Percentiles rank a stretch among this genome's conserved stretches.
Evolutionary conservation across 2,113 vertebrate genomes (phyloP).

Genomic region (Oxyruncus cristatus): DNA sequence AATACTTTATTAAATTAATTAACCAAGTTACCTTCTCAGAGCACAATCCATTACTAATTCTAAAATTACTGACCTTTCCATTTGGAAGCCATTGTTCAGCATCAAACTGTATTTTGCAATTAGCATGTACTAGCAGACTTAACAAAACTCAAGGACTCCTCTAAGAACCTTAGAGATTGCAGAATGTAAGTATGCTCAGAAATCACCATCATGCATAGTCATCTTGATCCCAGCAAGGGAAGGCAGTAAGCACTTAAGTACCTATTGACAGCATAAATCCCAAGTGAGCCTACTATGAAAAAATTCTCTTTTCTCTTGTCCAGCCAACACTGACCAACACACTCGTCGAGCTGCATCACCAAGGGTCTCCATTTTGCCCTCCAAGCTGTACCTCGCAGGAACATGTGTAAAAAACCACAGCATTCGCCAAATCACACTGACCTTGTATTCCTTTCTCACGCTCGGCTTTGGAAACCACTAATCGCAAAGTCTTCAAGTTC

Average conservation of each 20-base stretch:
- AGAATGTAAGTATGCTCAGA: neutral
- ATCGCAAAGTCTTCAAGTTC: neutral
- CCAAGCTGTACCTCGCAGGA: neutral
- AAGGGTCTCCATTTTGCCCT: neutral
- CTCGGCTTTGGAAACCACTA: neutral
- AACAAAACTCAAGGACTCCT: constrained; percentile 23
- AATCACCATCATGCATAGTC: neutral
- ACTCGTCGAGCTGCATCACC: neutral
- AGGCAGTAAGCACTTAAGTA: neutral
- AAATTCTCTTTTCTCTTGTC: neutral
- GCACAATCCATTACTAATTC: constrained; percentile 16
- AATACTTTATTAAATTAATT: constrained; percentile 51
- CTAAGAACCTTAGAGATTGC: neutral
- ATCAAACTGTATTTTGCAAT: neutral
- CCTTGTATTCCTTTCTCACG: neutral
- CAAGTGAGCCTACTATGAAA: neutral
- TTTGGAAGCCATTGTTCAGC: neutral
- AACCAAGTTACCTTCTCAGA: neutral
- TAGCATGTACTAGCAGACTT: neutral
- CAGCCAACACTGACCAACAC: neutral
- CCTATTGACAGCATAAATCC: neutral
- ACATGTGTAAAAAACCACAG: neutral
- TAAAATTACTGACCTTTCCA: constrained; percentile 38
- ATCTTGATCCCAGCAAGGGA: neutral
- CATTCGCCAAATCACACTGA: neutral